Evolutionary conservation across 2,113 vertebrate genomes (phyloP), one percentile per base, ranked within the genome.

Genomic region (Mesocricetus auratus): DNA sequence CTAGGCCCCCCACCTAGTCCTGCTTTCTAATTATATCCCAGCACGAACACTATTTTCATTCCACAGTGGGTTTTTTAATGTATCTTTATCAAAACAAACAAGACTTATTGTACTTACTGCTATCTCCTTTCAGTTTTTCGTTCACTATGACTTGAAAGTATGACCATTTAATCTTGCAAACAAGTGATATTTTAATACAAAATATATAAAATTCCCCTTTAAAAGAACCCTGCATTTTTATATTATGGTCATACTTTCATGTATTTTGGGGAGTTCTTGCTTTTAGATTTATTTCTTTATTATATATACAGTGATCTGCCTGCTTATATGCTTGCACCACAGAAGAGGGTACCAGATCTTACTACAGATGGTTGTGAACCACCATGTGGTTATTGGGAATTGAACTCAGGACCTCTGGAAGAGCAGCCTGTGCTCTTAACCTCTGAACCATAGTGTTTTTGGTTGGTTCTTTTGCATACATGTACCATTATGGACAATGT

Each of bases 51-150:
- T 50, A 33, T 69, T 87, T 95, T 42, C n/a, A 66, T 94, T 90
- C 22, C 21, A 78, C 5, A 83, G 15, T 94, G 88, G 95, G 81
- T 88, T 73, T 36, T 36, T 5, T 78, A 33, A n/a, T 78, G 1
- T 82, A 6, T 71, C 50, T 95, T 95, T 83, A 87, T 85, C 36
- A 96, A 93, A 94, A 95, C 12, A 93, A 92, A 58, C 1, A 81
- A 90, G 24, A 42, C 2, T 16, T 58, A 24, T 3, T 62, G 10
- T 33, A 62, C 45, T 93, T 91, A 31, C 3, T 82, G 26, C 39
- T 89, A 33, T 69, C 5, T 50, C 78, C 60, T 94, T 90, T 60
- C 31, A 85, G 56, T 19, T 93, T 94, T 96, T 90, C 69, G 47
- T 71, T 26, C 92, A 68, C 0, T 60, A 42, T 8, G 90, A 81